Conservation (phyloP, 2,888 invertebrate species). For the Erebia aethiops region DNA sequence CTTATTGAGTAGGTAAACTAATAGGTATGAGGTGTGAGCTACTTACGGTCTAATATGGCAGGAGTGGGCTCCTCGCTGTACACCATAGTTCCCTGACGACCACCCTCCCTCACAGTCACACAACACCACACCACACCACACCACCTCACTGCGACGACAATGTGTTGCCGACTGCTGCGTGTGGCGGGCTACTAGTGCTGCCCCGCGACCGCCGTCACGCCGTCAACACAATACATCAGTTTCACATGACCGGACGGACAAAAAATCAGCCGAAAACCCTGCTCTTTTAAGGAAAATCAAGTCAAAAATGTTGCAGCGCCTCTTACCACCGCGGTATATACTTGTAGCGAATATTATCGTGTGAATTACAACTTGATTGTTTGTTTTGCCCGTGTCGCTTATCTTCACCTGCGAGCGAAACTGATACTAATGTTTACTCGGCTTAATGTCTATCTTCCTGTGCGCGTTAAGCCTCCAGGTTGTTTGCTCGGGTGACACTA, state of each 20-base stretch:
- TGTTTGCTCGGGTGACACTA: conserved; percentile 25
- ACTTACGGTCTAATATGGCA: conserved; percentile 24
- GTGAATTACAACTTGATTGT: conserved; percentile 1
- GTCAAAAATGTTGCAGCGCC: not conserved
- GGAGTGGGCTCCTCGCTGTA: conserved; percentile 21
- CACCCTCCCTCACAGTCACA: too few relatives aligned
- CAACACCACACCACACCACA: not conserved
- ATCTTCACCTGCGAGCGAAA: not conserved
- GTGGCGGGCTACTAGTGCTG: too few relatives aligned
- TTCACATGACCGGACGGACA: not conserved
- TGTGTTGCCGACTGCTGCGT: too few relatives aligned
- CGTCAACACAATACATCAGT: too few relatives aligned
- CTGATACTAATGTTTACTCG: not conserved
- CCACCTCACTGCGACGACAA: not conserved
- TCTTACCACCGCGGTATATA: not conserved
- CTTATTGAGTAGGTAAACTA: too few relatives aligned
- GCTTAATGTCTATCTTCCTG: not conserved
- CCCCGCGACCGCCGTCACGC: not conserved
- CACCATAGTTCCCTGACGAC: conserved; percentile 1
- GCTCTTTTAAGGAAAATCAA: conserved; percentile 6
- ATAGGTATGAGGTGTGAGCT: not conserved
- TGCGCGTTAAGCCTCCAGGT: not conserved
- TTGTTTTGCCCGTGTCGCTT: not conserved
- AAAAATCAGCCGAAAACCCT: not conserved
- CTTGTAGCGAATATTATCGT: not conserved